These are phyloP conservation scores for Teinopalpus imperialis DNA, from an alignment of 2,888 invertebrate genomes.

Conservation along the genomic window DNA sequence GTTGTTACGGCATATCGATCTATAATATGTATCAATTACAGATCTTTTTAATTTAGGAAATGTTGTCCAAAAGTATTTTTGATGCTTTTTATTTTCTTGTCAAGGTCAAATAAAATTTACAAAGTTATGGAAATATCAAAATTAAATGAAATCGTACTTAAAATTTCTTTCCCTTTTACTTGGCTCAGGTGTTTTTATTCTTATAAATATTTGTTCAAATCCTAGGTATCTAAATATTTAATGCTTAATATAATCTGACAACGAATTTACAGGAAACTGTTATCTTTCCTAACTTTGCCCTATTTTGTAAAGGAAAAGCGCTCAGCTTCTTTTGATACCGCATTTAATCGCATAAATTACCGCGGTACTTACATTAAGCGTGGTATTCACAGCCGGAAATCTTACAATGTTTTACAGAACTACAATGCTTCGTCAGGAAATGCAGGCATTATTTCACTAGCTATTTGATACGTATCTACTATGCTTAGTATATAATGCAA, in stretches of 20 bases:
- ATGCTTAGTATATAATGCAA: constrained; percentile 16
- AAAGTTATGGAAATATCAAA: too few relatives aligned
- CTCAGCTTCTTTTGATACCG: constrained; percentile 26
- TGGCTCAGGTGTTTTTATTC: too few relatives aligned
- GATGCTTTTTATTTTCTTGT: too few relatives aligned
- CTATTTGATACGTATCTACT: constrained; percentile 46
- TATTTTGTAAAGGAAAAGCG: constrained; percentile 20
- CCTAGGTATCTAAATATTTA: constrained; percentile 1
- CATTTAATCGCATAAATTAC: constrained; percentile 24
- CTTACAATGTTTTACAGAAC: constrained; percentile 16
- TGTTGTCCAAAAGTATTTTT: too few relatives aligned
- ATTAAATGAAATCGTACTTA: too few relatives aligned
- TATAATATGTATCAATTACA: too few relatives aligned
- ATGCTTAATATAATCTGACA: constrained; percentile 10
- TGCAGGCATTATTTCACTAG: constrained; percentile 44
- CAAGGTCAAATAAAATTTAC: too few relatives aligned
- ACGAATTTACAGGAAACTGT: constrained; percentile 14
- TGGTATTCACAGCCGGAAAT: constrained; percentile 18
- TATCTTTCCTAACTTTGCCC: constrained; percentile 20
- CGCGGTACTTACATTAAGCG: constrained; percentile 20
- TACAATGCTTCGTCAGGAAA: constrained; percentile 41
- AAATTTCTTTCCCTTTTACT: too few relatives aligned
- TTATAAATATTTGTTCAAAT: too few relatives aligned
- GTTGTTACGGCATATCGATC: too few relatives aligned
- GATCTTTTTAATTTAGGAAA: too few relatives aligned